Base-by-base conservation (phyloP, 2,113 vertebrate species). In the Oncorhynchus kisutch region DNA sequence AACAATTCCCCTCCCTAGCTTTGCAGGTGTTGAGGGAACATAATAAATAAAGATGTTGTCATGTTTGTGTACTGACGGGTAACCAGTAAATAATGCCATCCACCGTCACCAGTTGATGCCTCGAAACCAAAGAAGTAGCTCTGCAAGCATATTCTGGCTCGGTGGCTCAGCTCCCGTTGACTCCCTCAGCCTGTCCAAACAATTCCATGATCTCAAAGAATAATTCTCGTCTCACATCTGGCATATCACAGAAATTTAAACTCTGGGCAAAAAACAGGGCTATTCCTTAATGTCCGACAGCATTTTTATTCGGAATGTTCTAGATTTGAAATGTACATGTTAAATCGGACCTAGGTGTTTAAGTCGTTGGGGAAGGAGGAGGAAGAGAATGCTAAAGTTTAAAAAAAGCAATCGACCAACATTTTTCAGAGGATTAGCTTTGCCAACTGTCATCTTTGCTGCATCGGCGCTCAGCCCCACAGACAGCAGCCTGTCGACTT, bases 381-480 rank as follows among this genome's bases (percentile, higher is more conserved):
- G 81, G 68, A 73, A 87, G 87, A 91, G 90, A 87, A 89, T 90
- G 82, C 60, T 34, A n/a, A 82, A 81, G 85, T 88, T 84, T 85
- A 86, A 80, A 88, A 83, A 81, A 83, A 80, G 84, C 84, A 11
- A 45, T 11, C 67, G 75, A 88, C 77, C 74, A 88, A 90, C 87
- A 88, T 82, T 88, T 90, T 89, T 80, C 81, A 73, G 87, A 81
- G 90, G 90, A 91, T 91, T 91, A 91, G 76, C 86, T 82, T 80
- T 64, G 20, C 75, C 2, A 67, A 82, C 88, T 90, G 87, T 90
- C 88, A 87, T 89, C 86, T 84, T 77, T 79, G 78, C 9, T 80
- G 78, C 9, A 62, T 6, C 27, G 25, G 65, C 16, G 65, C 86
- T 85, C 76, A 79, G 80, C 80, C 78, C 75, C 70, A 78, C 76